Base-by-base conservation (phyloP, 2,888 invertebrate genomes). In the Pheosia tremula region DNA sequence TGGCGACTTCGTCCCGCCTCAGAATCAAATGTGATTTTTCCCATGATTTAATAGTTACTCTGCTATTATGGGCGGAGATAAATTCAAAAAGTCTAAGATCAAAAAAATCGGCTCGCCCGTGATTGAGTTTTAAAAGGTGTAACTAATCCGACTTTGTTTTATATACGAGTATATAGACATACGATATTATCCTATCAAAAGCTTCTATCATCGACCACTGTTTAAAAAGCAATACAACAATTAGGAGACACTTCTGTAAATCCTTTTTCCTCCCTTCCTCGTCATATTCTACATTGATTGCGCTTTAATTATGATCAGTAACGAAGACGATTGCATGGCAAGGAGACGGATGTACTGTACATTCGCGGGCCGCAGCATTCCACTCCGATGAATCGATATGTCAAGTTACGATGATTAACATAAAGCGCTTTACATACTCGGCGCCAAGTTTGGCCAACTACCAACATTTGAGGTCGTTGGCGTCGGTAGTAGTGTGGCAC, bases 311-410 rank as follows among this genome's bases (percentile, higher is more conserved):
- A 53, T 37, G 11, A 37, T 52, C 37, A 37, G 36, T 4, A 53
- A 53, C 9, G 36, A 53, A 37, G 37, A 5, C 24, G 53, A 53
- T 53, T 53, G 10, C 53, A 36, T 41, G 56, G n/a, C 56, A 0
- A 8, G 5, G 53, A 37, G 11, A 10, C 53, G 53, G 37, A 56
- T 37, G 56, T 5, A 41, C 7, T 13, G 57, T 59, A 45, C 60
- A 58, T 60, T 56, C 13, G n/a, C 54, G 38, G 38, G 68, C 60
- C 61, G 68, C 65, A 58, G 62, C 67, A 76, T 76, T 73, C 76
- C 74, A 65, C 56, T 50, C 56, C 57, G 66, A 65, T 73, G 74
- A 73, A 53, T 60, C 56, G 56, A 49, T 52, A 39, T 38, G 41
- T 56, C 56, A 56, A 56, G 41, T 41, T 8, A 13, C 37, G 56